A percentile compares a stretch with the other conserved stretches of the same genome.
These are phyloP conservation scores for Chymomyza amoena DNA, from an alignment of 2,888 invertebrate genomes.

Conservation along the genomic window DNA sequence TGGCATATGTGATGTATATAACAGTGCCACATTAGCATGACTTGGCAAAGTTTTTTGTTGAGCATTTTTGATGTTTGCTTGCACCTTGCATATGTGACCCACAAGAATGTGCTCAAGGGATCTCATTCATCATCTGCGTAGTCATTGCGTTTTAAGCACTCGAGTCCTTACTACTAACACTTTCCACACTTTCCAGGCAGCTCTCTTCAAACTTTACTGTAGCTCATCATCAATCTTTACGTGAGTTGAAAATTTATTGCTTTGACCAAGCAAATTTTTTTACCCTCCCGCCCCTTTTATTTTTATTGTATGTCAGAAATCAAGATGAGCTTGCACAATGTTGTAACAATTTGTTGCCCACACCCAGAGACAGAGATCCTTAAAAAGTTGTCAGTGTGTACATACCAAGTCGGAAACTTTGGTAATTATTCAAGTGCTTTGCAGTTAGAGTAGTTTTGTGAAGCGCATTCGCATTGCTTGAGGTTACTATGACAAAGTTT, in stretches of 20 bases:
- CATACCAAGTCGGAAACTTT: slow-evolving; percentile 40
- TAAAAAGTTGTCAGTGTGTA: slow-evolving; percentile 22
- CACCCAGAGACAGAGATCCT: background rate
- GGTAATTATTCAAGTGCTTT: slow-evolving; percentile 54
- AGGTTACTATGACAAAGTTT: background rate
- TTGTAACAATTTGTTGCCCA: slow-evolving; percentile 50
- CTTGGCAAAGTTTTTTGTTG: background rate
- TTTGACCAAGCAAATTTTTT: background rate
- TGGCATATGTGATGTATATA: background rate
- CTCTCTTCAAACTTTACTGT: background rate
- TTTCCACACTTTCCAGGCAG: background rate
- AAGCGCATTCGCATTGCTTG: background rate
- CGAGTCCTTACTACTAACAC: background rate
- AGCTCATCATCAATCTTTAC: slow-evolving; percentile 20
- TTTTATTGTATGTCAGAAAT: slow-evolving; percentile 29
- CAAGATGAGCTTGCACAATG: slow-evolving; percentile 46
- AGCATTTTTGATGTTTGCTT: background rate
- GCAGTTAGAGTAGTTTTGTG: slow-evolving; percentile 1
- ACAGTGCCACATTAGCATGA: background rate
- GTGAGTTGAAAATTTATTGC: slow-evolving; percentile 47
- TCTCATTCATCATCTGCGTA: slow-evolving; percentile 58
- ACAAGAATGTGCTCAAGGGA: background rate
- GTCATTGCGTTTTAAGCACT: slow-evolving; percentile 53
- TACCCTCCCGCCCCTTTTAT: background rate
- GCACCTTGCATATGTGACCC: background rate